Evolutionary conservation across 1,140 invertebrate genomes (phyloP).

Genomic region (Tetraneura akinire): DNA sequence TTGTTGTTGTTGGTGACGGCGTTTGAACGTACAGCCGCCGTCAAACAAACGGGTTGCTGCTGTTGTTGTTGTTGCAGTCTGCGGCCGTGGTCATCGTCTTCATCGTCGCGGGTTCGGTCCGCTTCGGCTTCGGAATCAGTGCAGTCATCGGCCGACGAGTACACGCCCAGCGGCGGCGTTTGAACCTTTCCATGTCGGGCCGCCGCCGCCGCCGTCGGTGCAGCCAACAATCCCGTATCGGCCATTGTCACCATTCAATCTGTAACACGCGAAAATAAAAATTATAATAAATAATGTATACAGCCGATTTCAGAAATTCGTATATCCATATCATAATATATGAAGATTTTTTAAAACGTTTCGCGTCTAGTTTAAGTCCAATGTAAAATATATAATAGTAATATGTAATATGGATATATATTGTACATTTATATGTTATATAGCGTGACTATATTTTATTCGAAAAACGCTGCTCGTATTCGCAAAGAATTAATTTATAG

Average conservation of each 20-base stretch:
- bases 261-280: background rate
- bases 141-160: slow-evolving; percentile 41
- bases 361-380: too few relatives aligned
- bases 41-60: slow-evolving; percentile 29
- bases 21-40: background rate
- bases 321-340: too few relatives aligned
- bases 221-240: slow-evolving; percentile 49
- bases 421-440: too few relatives aligned
- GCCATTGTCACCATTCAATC: slow-evolving; percentile 51
- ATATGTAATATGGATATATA: too few relatives aligned
- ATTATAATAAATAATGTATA: too few relatives aligned
- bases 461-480: too few relatives aligned
- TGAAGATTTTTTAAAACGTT: too few relatives aligned
- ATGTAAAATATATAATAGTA: too few relatives aligned
- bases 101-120: slow-evolving; percentile 10
- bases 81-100: background rate
- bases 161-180: slow-evolving; percentile 38
- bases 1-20: background rate
- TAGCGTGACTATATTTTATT: too few relatives aligned
- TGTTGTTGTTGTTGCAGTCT: background rate
- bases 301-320: too few relatives aligned
- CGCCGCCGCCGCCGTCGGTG: slow-evolving; percentile 37
- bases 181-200: slow-evolving; percentile 35
- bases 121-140: slow-evolving; percentile 37
- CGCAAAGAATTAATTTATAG: too few relatives aligned